Evolutionary conservation across 2,113 vertebrate genomes (phyloP), one percentile per base, ranked within the genome.

Genomic region (Motacilla tschutschensis): DNA sequence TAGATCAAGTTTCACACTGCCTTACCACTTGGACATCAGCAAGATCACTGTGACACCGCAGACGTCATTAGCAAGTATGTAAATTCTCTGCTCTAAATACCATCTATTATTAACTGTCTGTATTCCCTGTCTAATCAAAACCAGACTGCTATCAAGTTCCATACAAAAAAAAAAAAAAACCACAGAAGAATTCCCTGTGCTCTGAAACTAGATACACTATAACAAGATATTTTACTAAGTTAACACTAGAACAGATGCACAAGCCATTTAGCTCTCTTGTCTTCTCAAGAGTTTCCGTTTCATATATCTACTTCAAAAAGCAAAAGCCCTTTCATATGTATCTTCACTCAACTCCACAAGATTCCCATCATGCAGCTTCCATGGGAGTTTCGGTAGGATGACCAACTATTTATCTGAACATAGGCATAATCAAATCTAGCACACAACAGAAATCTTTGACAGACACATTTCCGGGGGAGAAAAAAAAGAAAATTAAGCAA

Each of bases 101-200:
- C 71, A 89, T 91, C 72, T 87, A 92, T 93, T 94, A 95, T 93
- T 91, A 93, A 93, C 85, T 81, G 73, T 35, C 73, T 91, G 57
- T 89, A 88, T 72, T 90, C 55, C 69, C 78, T 76, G 87, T 79
- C 85, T 93, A 92, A 93, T 95, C 83, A 95, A 92, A 95, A 93
- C 89, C 70, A 60, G 93, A 82, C 66, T 62, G 38, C 44, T 83
- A 55, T 94, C 85, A 92, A 81, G 72, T 92, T 96, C 63, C 75
- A 79, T 5, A 88, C 75, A 38, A 78, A 67, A 44, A 22, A 38
- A 78, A 67, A 28, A 13, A 14, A 19, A n/a, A 33, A 5, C 8
- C 50, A 81, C 48, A 86, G 70, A 89, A 93, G 83, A 88, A 92
- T 91, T 89, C 74, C 59, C 86, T 44, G 74, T 29, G 55, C 66